Base-by-base conservation (phyloP, 1,140 invertebrate genomes). In the Zophobas atratus region DNA sequence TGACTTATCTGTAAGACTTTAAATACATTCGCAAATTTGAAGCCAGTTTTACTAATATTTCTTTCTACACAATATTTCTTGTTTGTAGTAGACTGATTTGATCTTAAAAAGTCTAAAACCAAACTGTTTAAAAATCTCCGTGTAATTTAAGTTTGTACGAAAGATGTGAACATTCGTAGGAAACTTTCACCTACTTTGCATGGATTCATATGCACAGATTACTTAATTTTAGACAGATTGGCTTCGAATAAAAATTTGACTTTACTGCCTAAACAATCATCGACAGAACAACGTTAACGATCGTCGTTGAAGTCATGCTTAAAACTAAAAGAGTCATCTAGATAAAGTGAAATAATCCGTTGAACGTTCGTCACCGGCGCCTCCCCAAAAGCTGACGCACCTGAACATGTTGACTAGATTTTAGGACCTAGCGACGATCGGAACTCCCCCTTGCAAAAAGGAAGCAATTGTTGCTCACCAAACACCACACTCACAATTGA, bases 391-490 rank as follows among this genome's bases (percentile, higher is more conserved):
- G 60, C 60, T 67, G 60, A 67, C 60, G 39, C 60, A 67, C 60
- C 60, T 67, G 60, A 67, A 67, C 60, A 67, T 43, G 55, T 57
- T 35, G 55, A 20, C 55, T 38, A 43, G 60, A 67, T 67, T 67
- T 67, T 46, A 46, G 6, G 39, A 41, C 20, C 60, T 43, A 43
- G 38, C 39, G 60, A 41, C 60, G 60, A 41, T 67, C 57, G 57
- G 35, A 63, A 63, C 36, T 41, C 60, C 41, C 60, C 60, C 60
- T 33, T 43, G 60, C 2, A 67, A 67, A 67, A 67, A 67, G 60
- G 60, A 63, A 67, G 60, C 60, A 67, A 67, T 67, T 67, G 60
- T 67, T 67, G 60, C 60, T 67, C 60, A 46, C 60, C 36, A 67
- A 67, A 67, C 60, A 67, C 60, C 60, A 67, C 57, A 63, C 38